Conservation (phyloP, 1,140 invertebrate genomes). For the Hormaphis cornu region DNA sequence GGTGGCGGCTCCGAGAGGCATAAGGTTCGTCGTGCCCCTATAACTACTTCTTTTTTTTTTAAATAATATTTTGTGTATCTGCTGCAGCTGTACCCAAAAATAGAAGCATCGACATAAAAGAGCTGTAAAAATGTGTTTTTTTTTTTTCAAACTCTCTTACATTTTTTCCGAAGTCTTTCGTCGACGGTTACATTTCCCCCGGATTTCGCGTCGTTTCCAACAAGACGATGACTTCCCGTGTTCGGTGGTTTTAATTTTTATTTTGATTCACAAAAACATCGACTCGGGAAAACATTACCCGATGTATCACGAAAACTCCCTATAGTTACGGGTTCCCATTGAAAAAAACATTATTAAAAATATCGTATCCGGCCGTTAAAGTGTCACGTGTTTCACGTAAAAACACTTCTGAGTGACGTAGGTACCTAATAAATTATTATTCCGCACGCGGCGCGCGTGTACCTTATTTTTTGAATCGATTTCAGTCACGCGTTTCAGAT, state of each 20-base stretch:
- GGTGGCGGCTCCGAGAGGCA: no score
- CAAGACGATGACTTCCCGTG: not conserved
- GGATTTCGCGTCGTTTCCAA: no score
- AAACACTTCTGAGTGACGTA: not conserved
- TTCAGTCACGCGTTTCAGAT: not conserved
- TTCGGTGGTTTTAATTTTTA: not conserved
- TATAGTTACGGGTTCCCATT: not conserved
- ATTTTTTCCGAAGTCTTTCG: no score
- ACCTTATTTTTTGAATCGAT: not conserved
- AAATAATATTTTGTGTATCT: no score
- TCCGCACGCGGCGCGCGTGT: not conserved
- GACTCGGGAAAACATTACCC: not conserved
- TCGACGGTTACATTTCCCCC: no score
- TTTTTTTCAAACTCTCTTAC: no score
- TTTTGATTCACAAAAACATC: not conserved
- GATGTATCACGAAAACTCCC: no score
- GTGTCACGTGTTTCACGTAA: conserved; percentile 9
- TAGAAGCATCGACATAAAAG: no score
- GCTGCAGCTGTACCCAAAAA: no score
- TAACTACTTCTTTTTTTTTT: no score
- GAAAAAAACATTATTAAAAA: conserved; percentile 12
- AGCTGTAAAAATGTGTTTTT: no score
- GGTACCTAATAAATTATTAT: not conserved
- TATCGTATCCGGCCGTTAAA: conserved; percentile 30
- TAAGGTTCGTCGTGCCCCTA: no score